Conservation (phyloP, 35 echinoderm and acorn worm genomes). For the Apostichopus parvimensis region DNA sequence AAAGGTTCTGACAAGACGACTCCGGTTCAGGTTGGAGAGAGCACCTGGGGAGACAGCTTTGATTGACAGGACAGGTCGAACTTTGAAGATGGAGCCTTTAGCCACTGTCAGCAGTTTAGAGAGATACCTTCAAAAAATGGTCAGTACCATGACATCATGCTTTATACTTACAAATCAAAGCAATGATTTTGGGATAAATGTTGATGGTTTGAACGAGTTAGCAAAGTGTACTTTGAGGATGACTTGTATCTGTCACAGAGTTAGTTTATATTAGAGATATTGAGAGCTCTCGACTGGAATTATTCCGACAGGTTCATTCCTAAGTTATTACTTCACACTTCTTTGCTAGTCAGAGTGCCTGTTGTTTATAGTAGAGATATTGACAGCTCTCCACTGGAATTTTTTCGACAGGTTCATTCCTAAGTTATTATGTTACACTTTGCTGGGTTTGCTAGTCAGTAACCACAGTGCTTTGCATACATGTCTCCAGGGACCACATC, state of each 20-base stretch:
- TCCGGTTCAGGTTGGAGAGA: constrained; percentile 93
- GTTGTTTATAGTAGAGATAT: no score
- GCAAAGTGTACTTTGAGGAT: background rate
- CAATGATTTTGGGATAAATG: background rate
- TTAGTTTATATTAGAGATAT: no score
- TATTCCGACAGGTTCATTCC: no score
- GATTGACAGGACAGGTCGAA: constrained; percentile 91
- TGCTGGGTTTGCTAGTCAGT: no score
- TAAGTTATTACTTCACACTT: background rate
- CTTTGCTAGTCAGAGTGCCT: background rate
- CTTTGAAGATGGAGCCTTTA: constrained; percentile 98
- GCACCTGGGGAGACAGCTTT: constrained; percentile 86
- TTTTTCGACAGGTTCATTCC: no score
- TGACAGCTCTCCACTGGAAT: no score
- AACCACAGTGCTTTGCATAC: no score
- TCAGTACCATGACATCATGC: constrained; percentile 15
- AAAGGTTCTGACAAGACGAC: constrained; percentile 84
- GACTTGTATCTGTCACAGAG: background rate
- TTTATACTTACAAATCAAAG: background rate
- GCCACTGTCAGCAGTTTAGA: constrained; percentile 89
- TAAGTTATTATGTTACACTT: no score
- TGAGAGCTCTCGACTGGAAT: no score
- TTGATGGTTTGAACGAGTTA: no score
- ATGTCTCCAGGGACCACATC: no score
- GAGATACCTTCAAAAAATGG: constrained; percentile 99